A percentile compares a stretch with the other conserved stretches of the same genome.
phyloP scores from a whole-genome alignment of 2,113 vertebrate genomes.

The Empidonax alnorum region DNA sequence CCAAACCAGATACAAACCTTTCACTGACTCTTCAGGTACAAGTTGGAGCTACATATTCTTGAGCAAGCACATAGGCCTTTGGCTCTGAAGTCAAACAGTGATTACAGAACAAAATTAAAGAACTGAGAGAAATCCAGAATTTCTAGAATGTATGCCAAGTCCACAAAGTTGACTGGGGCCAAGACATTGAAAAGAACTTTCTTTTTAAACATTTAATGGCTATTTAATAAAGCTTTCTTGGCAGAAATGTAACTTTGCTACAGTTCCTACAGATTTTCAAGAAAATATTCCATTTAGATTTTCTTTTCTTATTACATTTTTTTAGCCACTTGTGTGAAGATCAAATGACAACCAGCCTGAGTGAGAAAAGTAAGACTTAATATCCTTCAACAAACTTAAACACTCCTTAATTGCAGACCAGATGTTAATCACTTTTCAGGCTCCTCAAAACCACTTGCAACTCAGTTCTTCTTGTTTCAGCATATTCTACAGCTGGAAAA shows the following conservation, averaged over 20 bases:
- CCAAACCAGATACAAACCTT: not conserved
- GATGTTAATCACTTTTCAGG: not conserved
- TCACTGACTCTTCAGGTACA: not conserved
- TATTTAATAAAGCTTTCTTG: conserved; percentile 51
- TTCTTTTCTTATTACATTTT: not conserved
- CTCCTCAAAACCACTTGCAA: not conserved
- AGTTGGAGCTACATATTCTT: conserved; percentile 15
- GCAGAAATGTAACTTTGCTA: not conserved
- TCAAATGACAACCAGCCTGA: not conserved
- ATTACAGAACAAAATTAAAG: conserved; percentile 46
- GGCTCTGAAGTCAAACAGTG: not conserved
- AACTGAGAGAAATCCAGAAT: conserved; percentile 2
- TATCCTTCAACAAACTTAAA: not conserved
- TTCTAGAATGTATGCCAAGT: conserved; percentile 36
- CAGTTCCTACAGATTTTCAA: not conserved
- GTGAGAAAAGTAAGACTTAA: not conserved
- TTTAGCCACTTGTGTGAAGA: not conserved
- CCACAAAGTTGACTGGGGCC: not conserved
- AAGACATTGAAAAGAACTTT: conserved; percentile 1
- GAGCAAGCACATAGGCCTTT: conserved; percentile 4
- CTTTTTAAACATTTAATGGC: conserved; percentile 26
- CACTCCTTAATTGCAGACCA: not conserved
- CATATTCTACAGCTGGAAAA: not conserved
- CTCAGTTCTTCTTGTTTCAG: not conserved
- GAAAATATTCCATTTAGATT: not conserved